These are phyloP conservation scores for Clistopyga incitator DNA, from an alignment of 2,888 invertebrate genomes.

Conservation along the genomic window DNA sequence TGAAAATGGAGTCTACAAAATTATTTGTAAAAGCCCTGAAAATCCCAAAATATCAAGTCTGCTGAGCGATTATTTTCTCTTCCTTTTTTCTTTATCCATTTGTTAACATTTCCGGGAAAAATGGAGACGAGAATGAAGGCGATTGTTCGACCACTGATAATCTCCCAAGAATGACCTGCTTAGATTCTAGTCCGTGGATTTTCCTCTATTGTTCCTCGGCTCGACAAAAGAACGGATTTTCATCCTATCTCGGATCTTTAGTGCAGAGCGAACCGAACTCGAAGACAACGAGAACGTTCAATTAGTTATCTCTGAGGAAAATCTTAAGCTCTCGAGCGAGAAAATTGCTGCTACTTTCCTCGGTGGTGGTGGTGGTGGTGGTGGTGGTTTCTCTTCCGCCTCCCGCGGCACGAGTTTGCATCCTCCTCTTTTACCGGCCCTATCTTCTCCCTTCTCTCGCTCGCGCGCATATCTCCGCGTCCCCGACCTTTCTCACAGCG, in stretches of 20 bases:
- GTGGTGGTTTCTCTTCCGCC: too few relatives aligned
- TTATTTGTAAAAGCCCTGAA: too few relatives aligned
- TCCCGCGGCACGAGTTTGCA: not conserved
- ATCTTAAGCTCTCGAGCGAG: conserved; percentile 7
- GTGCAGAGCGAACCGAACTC: too few relatives aligned
- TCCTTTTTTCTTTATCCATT: conserved; percentile 4
- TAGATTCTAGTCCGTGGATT: not conserved
- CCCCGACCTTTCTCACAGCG: conserved; percentile 64
- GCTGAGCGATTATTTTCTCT: too few relatives aligned
- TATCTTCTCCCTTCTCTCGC: conserved; percentile 16
- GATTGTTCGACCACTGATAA: not conserved
- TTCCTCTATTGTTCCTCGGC: not conserved
- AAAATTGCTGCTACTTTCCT: not conserved
- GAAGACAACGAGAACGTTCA: conserved; percentile 15
- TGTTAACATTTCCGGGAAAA: not conserved
- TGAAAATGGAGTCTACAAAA: too few relatives aligned
- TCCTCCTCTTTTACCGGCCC: not conserved
- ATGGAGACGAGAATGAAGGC: not conserved
- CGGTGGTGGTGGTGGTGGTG: too few relatives aligned
- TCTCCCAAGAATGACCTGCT: conserved; percentile 8
- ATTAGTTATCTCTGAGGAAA: conserved; percentile 18
- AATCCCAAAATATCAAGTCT: too few relatives aligned
- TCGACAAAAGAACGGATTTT: not conserved
- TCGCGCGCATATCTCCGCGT: conserved; percentile 49
- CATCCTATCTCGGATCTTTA: not conserved